Percentiles rank a stretch among this genome's conserved stretches.
phyloP scores from a whole-genome alignment of 1,140 invertebrate genomes.

The Drosophila takahashii region DNA sequence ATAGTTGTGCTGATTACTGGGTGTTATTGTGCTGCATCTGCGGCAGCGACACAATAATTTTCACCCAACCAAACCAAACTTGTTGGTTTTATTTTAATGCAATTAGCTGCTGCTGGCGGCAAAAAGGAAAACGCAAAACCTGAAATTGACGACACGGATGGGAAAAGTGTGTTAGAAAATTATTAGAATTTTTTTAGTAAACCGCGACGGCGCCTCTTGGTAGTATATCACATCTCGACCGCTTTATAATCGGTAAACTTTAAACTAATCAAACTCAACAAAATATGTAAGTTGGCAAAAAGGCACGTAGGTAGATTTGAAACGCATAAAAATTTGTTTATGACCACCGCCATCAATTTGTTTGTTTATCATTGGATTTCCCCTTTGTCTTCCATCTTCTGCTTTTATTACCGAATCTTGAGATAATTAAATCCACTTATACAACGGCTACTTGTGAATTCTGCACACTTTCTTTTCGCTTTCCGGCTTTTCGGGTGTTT shows the following conservation, averaged over 20 bases:
- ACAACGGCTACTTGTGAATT: conserved; percentile 54
- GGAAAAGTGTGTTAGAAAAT: conserved; percentile 49
- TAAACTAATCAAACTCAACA: neutral
- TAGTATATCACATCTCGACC: neutral
- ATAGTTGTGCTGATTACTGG: conserved; percentile 50
- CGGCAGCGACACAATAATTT: conserved; percentile 60
- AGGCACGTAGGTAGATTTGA: conserved; percentile 26
- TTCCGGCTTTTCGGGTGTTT: conserved; percentile 42
- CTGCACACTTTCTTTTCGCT: conserved; percentile 59
- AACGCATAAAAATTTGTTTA: conserved; percentile 10
- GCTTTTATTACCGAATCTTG: conserved; percentile 49
- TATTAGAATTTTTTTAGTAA: conserved; percentile 23
- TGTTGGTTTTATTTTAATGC: conserved; percentile 63
- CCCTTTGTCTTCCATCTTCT: conserved; percentile 27
- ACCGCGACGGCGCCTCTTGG: neutral
- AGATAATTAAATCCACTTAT: conserved; percentile 52
- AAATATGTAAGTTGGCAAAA: conserved; percentile 25
- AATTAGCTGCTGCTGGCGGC: conserved; percentile 57
- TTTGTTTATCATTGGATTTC: conserved; percentile 21
- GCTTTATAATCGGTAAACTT: neutral
- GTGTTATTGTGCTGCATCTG: conserved; percentile 48
- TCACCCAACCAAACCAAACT: conserved; percentile 30
- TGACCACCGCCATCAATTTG: conserved; percentile 21
- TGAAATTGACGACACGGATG: conserved; percentile 47
- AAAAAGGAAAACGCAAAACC: conserved; percentile 74